Base-by-base conservation (phyloP, 2,797 vertebrate species). In the Rhinatrema bivittatum region DNA sequence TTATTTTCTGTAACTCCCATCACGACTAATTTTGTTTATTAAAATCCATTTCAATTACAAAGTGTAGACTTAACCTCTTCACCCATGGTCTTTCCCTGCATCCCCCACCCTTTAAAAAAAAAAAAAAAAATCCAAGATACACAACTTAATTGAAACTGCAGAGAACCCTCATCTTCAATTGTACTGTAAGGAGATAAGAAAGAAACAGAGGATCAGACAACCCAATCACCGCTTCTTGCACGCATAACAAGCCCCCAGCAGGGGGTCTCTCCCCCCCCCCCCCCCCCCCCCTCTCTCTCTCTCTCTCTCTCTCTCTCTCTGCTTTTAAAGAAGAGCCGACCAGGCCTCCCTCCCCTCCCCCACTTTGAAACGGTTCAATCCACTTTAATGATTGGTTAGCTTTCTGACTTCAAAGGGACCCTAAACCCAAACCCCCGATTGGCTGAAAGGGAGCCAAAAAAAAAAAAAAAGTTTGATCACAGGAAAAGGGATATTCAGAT, bases 311-410 rank as follows among this genome's bases (percentile, higher is more conserved):
- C n/a, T n/a, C n/a, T n/a, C n/a, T n/a, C n/a, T n/a, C n/a, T n/a
- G 43, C 77, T 76, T 86, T 87, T 87, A 85, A 84, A 87, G 63
- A 74, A 71, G 81, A 79, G 74, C 77, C 76, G 54, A 72, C 72
- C 68, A 62, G 42, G 47, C 54, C n/a, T n/a, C n/a, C n/a, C n/a
- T n/a, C n/a, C n/a, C n/a, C n/a, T n/a, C n/a, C n/a, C 74, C 71
- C 25, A 70, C 66, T 79, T 50, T 82, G 81, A 88, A 82, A 82
- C 75, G 75, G 60, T 70, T 63, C 67, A 63, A 35, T 46, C 76
- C 79, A 81, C 77, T 79, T 76, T 62, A 44, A 70, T 65, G 57
- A 66, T 65, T 72, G 49, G 62, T 56, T 75, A 64, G 45, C 52
- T 48, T 39, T 40, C 48, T 20, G 60, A 76, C 79, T 77, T 78